Base-by-base conservation (phyloP, 2,113 vertebrate genomes). In the Calyptomena viridis region DNA sequence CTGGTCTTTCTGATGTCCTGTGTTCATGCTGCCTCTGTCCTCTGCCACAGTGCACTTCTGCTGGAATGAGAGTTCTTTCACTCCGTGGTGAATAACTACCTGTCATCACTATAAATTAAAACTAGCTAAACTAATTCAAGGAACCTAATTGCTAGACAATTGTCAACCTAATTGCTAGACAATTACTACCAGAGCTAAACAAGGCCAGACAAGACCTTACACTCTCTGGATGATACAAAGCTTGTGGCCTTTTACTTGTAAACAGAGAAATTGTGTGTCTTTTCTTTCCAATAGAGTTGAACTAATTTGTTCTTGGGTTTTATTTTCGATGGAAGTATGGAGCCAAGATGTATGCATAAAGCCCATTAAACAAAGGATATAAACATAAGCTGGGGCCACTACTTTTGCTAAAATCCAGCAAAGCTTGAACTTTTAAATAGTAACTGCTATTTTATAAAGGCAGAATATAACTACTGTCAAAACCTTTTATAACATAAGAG, bases 1-100 rank as follows among this genome's bases (percentile, higher is more conserved):
- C 0, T 2, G 30, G 25, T 67, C 14, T 6, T n/a, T 8, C 5
- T 52, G 14, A 0, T 28, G 9, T 52, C 6, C n/a, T 83, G 55
- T 63, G 6, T 11, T 68, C 25, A 5, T 40, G 8, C 20, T 63
- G 28, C 39, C 37, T 16, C 5, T 12, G 12, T 30, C 35, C 49
- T 24, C 25, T 40, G 30, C 39, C 13, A 24, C 28, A n/a, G 39
- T 16, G 24, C 8, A 3, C 9, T 40, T 33, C 4, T n/a, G 30
- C 49, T 81, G 17, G 14, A 46, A 20, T 17, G 16, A 10, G 31
- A 19, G 15, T 6, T 68, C 52, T 4, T 30, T 83, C n/a, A 11
- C 17, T 55, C n/a, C 12, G 1, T 16, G 58, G n/a, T 90, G 59
- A 87, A 58, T 53, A 76, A 87, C n/a, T 66, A 22, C 50, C 39